A percentile compares a stretch with the other conserved stretches of the same genome.
phyloP scores from a whole-genome alignment of 2,888 invertebrate genomes.

The Hemithea aestivaria region DNA sequence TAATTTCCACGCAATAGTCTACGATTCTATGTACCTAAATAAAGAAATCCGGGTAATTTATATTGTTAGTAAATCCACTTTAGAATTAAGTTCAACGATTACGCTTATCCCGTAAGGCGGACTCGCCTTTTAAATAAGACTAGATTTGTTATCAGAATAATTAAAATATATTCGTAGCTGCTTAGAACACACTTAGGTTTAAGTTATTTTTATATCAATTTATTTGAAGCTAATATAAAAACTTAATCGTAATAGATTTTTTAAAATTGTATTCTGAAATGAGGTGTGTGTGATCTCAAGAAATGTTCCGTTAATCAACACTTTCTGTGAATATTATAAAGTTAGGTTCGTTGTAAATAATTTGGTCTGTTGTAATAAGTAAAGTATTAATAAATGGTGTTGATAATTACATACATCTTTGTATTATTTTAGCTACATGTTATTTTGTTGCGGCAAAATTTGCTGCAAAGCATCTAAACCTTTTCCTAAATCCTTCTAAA shows the following conservation, averaged over 20 bases:
- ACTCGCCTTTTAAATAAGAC: conserved; percentile 70
- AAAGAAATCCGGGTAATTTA: conserved; percentile 42
- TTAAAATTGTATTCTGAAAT: conserved; percentile 52
- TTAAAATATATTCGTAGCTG: conserved; percentile 51
- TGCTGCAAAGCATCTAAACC: too few species aligned
- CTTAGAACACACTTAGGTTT: conserved; percentile 45
- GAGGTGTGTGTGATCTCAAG: conserved; percentile 65
- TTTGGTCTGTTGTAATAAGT: conserved; percentile 14
- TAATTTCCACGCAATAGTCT: conserved; percentile 4
- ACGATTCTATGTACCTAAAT: conserved; percentile 16
- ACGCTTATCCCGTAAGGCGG: conserved; percentile 68
- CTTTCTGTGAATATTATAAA: conserved; percentile 17
- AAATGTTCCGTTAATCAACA: conserved; percentile 38
- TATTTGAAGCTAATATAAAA: conserved; percentile 64
- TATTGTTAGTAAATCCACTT: conserved; percentile 43
- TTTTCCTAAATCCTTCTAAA: too few species aligned
- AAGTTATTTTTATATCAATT: conserved; percentile 74
- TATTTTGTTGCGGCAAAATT: too few species aligned
- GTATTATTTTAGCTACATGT: conserved; percentile 26
- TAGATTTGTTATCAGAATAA: conserved; percentile 65
- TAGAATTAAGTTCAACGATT: conserved; percentile 71
- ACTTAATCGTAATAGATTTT: conserved; percentile 46
- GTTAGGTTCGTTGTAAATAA: conserved; percentile 14
- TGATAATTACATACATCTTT: conserved; percentile 43
- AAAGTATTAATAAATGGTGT: conserved; percentile 69